Conservation (phyloP, 2,113 vertebrate genomes). For the Phycodurus eques region DNA sequence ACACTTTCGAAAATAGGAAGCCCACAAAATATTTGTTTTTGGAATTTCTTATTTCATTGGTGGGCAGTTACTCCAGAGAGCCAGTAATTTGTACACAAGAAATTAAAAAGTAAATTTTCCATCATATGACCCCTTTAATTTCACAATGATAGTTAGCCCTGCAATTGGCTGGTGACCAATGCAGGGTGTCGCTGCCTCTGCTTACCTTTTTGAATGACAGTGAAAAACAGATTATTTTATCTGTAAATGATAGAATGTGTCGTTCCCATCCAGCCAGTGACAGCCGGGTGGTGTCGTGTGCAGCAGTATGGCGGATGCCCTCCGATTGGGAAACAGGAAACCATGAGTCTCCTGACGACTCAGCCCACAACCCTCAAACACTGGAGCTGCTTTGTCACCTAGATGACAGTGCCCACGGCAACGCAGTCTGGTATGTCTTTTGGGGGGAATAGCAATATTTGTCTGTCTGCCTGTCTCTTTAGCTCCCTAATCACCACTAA, state of each 20-base stretch:
- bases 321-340: constrained; percentile 90
- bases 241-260: constrained; percentile 13
- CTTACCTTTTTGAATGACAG: neutral
- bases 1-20: no score
- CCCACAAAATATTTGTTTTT: no score
- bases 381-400: constrained; percentile 98
- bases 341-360: constrained; percentile 95
- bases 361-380: constrained; percentile 89
- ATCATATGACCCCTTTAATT: no score
- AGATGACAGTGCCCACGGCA: constrained; percentile 85
- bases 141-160: neutral
- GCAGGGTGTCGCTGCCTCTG: neutral
- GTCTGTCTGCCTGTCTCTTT: neutral
- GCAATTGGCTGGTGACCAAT: neutral
- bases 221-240: neutral
- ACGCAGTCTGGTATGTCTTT: constrained; percentile 87
- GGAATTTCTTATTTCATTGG: no score
- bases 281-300: constrained; percentile 88
- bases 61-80: no score
- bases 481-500: no score
- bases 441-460: constrained; percentile 1
- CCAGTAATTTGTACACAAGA: no score
- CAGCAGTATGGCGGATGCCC: constrained; percentile 96
- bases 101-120: no score
- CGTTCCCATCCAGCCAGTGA: constrained; percentile 88